These are phyloP conservation scores for Actenoides lindsayi DNA, from an alignment of 2,113 vertebrate genomes.

Conservation along the genomic window DNA sequence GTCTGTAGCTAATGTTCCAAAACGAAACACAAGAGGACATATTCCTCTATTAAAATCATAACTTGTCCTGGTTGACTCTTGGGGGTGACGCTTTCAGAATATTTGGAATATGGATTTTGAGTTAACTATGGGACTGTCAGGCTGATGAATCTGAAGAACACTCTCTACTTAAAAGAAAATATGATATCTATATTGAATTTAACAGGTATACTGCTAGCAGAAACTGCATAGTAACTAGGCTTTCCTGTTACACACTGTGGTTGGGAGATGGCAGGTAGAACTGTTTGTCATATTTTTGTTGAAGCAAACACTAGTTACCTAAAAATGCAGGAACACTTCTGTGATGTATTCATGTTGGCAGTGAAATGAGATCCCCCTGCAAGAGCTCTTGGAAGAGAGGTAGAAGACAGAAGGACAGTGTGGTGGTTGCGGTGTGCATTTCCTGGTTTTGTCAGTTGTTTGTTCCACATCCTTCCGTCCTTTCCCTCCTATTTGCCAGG, in stretches of 20 bases:
- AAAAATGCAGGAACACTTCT: neutral
- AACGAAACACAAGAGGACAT: neutral
- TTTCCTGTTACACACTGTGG: accelerated
- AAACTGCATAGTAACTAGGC: neutral
- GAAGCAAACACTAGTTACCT: neutral
- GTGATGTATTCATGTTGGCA: neutral
- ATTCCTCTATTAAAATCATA: neutral
- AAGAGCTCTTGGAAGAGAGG: neutral
- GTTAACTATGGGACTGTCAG: neutral
- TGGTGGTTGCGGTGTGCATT: neutral
- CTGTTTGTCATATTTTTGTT: neutral
- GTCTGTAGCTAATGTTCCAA: neutral
- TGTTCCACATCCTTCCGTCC: neutral
- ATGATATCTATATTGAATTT: accelerated
- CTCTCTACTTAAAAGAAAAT: neutral
- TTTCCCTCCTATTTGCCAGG: neutral
- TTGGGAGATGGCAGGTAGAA: neutral
- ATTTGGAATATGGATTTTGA: neutral
- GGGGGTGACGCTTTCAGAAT: neutral
- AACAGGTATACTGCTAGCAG: neutral
- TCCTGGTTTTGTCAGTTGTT: neutral
- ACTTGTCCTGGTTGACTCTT: neutral
- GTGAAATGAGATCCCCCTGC: neutral
- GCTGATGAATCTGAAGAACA: neutral
- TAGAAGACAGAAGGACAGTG: neutral